Conservation (phyloP, 2,113 vertebrate species). For the Dicentrarchus labrax region DNA sequence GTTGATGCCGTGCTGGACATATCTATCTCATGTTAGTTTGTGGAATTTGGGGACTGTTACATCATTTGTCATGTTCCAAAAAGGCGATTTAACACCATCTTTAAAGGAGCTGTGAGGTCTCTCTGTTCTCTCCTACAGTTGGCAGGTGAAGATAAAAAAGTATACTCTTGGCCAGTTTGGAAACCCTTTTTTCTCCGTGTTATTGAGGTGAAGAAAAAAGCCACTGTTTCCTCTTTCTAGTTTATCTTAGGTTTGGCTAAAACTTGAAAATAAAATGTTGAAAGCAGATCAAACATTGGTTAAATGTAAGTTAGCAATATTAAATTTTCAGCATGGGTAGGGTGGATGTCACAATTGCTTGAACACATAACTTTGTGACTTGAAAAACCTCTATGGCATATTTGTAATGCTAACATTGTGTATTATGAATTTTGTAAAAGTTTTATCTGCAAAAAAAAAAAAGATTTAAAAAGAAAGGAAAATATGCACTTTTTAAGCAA, state of each 20-base stretch:
- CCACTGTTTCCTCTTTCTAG: slow-evolving; percentile 41
- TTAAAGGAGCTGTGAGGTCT: slow-evolving; percentile 66
- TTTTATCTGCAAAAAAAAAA: neutral
- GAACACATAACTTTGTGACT: slow-evolving; percentile 10
- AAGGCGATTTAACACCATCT: slow-evolving; percentile 58
- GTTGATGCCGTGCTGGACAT: slow-evolving; percentile 11
- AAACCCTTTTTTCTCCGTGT: slow-evolving; percentile 34
- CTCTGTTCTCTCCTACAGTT: slow-evolving; percentile 56
- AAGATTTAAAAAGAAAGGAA: slow-evolving; percentile 12
- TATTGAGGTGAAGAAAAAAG: slow-evolving; percentile 57
- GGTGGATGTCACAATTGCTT: slow-evolving; percentile 45
- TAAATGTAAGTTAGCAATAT: slow-evolving; percentile 39
- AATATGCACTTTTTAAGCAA: slow-evolving; percentile 37
- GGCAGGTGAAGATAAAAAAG: slow-evolving; percentile 60
- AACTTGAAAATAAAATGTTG: slow-evolving; percentile 36
- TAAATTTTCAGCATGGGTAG: slow-evolving; percentile 27
- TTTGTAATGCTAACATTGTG: slow-evolving; percentile 9
- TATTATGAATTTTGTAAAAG: slow-evolving; percentile 42
- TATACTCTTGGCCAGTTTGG: slow-evolving; percentile 41
- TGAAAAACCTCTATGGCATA: slow-evolving; percentile 13
- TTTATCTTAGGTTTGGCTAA: slow-evolving; percentile 49
- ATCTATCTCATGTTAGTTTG: slow-evolving; percentile 34
- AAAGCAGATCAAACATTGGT: slow-evolving; percentile 58
- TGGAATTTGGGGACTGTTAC: slow-evolving; percentile 44
- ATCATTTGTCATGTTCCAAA: slow-evolving; percentile 65